These are phyloP conservation scores for Solenopsis invicta DNA, from an alignment of 1,140 invertebrate species.

Conservation along the genomic window DNA sequence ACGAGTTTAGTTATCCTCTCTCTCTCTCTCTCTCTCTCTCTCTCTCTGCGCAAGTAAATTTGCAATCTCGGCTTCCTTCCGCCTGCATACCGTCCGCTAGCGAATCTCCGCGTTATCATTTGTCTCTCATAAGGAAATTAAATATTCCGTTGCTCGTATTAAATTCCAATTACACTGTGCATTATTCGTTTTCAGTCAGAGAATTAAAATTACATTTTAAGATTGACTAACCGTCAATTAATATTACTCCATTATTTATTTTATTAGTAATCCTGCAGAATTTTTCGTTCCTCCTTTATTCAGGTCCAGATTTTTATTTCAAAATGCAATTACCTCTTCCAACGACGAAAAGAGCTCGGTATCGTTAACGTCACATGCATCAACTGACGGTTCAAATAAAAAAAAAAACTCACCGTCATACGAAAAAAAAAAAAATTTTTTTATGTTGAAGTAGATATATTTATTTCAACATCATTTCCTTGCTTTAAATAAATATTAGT, in stretches of 20 bases:
- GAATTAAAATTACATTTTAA: background rate
- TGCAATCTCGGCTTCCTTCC: constrained; percentile 22
- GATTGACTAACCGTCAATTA: background rate
- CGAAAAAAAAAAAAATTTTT: no score
- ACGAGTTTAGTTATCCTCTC: constrained; percentile 47
- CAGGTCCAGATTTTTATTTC: background rate
- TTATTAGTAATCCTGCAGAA: background rate
- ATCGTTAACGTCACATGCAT: background rate
- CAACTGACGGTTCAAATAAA: background rate
- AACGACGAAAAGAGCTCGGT: background rate
- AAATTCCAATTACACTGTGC: background rate
- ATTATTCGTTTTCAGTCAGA: background rate
- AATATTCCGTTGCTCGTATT: background rate
- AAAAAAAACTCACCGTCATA: background rate
- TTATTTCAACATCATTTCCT: no score
- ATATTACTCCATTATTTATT: background rate
- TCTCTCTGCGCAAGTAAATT: constrained; percentile 27
- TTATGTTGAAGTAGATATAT: no score
- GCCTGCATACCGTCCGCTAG: background rate
- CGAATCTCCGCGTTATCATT: background rate
- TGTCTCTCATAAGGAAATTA: constrained; percentile 7
- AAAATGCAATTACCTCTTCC: background rate
- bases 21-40: background rate
- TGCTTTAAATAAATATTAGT: no score
- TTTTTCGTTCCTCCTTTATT: background rate